These are phyloP conservation scores for Petrolisthes manimaculis DNA, from an alignment of 2,888 invertebrate genomes.

Conservation along the genomic window DNA sequence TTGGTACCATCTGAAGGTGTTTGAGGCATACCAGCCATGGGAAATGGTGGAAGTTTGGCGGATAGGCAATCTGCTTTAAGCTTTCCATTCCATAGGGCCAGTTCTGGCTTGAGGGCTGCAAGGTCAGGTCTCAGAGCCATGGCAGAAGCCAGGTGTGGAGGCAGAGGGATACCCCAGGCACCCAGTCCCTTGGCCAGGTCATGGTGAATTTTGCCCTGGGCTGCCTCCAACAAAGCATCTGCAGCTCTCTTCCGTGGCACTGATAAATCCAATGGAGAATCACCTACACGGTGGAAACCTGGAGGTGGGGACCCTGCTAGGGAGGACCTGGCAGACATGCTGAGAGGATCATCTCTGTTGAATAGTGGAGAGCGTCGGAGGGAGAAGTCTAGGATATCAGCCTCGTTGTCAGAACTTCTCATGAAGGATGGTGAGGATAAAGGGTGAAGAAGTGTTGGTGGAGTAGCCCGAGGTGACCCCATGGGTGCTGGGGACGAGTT, in stretches of 20 bases:
- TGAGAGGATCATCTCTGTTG: constrained; percentile 56
- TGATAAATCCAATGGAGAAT: constrained; percentile 65
- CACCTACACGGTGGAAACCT: constrained; percentile 52
- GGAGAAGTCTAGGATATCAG: constrained; percentile 65
- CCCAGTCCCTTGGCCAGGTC: constrained; percentile 61
- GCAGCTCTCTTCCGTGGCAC: constrained; percentile 66
- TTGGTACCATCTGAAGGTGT: constrained; percentile 63
- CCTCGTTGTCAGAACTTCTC: constrained; percentile 57
- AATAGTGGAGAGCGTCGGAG: constrained; percentile 59
- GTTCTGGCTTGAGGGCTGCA: constrained; percentile 64
- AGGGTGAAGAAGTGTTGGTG: constrained; percentile 56
- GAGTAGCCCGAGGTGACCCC: constrained; percentile 60
- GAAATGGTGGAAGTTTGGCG: constrained; percentile 65
- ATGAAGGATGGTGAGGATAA: constrained; percentile 48
- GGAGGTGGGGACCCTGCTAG: constrained; percentile 58
- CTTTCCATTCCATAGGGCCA: constrained; percentile 65
- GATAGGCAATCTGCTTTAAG: constrained; percentile 51
- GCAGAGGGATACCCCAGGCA: constrained; percentile 65
- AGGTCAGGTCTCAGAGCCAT: constrained; percentile 62
- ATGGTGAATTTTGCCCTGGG: constrained; percentile 63
- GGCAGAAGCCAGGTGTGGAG: constrained; percentile 64
- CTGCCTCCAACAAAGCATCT: constrained; percentile 65
- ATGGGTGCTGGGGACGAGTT: constrained; percentile 61
- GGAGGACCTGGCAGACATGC: constrained; percentile 55
- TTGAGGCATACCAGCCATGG: constrained; percentile 58